phyloP scores from a whole-genome alignment of 2,888 invertebrate genomes.

The Limnephilus auricula region DNA sequence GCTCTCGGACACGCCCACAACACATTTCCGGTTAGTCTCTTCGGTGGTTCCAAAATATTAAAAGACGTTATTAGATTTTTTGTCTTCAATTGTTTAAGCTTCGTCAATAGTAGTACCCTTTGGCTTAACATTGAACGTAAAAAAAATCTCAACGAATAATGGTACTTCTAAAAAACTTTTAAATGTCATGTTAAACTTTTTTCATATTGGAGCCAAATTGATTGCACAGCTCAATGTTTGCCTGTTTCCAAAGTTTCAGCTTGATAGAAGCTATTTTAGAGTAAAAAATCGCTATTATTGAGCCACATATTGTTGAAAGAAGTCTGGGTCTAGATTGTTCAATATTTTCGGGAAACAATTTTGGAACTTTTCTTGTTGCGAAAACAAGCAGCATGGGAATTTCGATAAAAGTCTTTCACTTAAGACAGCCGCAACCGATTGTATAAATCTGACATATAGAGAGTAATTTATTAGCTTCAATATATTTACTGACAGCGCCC shows the following conservation, averaged over 20 bases:
- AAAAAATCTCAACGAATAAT: neutral
- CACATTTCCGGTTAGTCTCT: no score
- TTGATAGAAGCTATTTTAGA: neutral
- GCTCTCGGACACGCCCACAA: no score
- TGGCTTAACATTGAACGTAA: no score
- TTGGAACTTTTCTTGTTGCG: constrained; percentile 6
- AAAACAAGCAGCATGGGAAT: neutral
- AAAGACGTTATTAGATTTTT: neutral
- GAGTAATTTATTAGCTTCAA: constrained; percentile 27
- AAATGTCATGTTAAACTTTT: neutral
- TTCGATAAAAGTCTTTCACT: constrained; percentile 27
- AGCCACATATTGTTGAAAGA: neutral
- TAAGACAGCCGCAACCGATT: constrained; percentile 20
- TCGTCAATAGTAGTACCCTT: neutral
- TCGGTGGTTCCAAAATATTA: neutral
- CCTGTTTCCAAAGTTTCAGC: neutral
- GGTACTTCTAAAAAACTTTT: neutral
- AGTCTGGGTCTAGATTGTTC: neutral
- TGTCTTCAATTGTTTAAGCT: neutral
- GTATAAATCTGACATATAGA: constrained; percentile 16
- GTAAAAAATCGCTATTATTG: neutral
- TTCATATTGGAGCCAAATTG: neutral
- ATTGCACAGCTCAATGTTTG: neutral
- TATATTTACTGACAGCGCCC: constrained; percentile 24
- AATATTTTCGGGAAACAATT: neutral